Evolutionary conservation across 1,140 invertebrate genomes (phyloP).

Genomic region (Tetragonula clypearis): DNA sequence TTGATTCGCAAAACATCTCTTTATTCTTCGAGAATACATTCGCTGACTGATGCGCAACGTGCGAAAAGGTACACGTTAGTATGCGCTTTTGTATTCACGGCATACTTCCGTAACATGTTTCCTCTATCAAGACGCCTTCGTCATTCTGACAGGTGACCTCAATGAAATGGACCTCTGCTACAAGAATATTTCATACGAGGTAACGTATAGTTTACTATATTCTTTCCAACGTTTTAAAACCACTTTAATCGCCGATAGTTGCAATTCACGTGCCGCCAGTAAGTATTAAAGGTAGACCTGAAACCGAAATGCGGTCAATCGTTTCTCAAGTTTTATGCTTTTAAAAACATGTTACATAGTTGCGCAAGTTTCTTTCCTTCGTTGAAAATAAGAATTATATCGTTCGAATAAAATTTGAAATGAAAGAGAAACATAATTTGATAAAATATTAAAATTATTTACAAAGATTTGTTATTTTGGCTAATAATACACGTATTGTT

Average conservation of each 20-base stretch:
- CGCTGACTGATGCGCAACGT: not conserved
- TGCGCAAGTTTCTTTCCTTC: not conserved
- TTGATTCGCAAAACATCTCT: conserved; percentile 33
- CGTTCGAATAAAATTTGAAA: not conserved
- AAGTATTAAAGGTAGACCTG: conserved; percentile 45
- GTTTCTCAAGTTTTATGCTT: not conserved
- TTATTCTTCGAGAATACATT: not conserved
- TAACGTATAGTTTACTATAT: not conserved
- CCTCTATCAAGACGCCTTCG: conserved; percentile 64
- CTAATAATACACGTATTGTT: too few species aligned
- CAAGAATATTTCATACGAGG: conserved; percentile 45
- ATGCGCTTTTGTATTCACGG: conserved; percentile 63
- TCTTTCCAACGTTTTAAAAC: conserved; percentile 36
- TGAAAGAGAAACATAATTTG: not conserved
- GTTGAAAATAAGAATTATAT: not conserved
- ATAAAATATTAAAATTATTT: not conserved
- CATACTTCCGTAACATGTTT: conserved; percentile 66
- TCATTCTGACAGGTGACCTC: conserved; percentile 3
- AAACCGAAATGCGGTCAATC: not conserved
- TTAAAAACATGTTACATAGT: not conserved
- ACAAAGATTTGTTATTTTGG: too few species aligned
- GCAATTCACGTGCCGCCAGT: conserved; percentile 27
- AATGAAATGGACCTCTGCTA: conserved; percentile 23
- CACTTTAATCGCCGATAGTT: conserved; percentile 56
- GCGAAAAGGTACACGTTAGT: not conserved